Percentiles rank a stretch among this genome's conserved stretches.
Evolutionary conservation across 37 sponge, comb jelly and placozoan species (phyloP).

Genomic region (Beroe ovata): DNA sequence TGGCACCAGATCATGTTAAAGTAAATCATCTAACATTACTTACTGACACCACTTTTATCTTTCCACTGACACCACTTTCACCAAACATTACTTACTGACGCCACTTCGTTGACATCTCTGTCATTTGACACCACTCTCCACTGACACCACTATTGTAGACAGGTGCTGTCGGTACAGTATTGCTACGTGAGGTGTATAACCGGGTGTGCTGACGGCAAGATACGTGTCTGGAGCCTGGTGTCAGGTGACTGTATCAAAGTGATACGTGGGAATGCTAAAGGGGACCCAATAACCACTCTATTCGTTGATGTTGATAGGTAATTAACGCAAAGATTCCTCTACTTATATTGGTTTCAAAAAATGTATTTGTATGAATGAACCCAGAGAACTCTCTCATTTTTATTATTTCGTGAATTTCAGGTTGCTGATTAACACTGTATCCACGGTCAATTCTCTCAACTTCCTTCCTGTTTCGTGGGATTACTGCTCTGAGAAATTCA

Average conservation of each 20-base stretch:
- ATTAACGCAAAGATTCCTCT: too few species aligned
- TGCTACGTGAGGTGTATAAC: slow-evolving; percentile 55
- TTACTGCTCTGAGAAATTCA: slow-evolving; percentile 22
- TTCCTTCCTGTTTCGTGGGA: slow-evolving; percentile 21
- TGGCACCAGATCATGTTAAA: too few species aligned
- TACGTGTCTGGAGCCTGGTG: slow-evolving; percentile 49
- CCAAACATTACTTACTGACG: too few species aligned
- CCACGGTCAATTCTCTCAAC: slow-evolving; percentile 1
- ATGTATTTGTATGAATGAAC: too few species aligned
- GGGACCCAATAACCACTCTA: slow-evolving; percentile 6
- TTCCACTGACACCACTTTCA: too few species aligned
- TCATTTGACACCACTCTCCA: too few species aligned
- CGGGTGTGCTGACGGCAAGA: slow-evolving; percentile 18
- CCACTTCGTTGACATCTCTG: too few species aligned
- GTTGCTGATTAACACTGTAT: slow-evolving; percentile 2
- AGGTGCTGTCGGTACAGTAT: slow-evolving; percentile 57
- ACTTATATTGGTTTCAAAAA: not conserved
- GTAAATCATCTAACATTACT: too few species aligned
- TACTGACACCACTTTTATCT: too few species aligned
- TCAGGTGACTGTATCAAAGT: slow-evolving; percentile 63
- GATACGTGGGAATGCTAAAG: slow-evolving; percentile 14
- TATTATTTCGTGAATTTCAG: slow-evolving; percentile 5
- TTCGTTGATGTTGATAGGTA: slow-evolving; percentile 63
- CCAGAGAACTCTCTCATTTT: not conserved
- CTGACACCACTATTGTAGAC: not conserved